Base-by-base conservation (phyloP, 2,113 vertebrate species). In the Phrynocephalus versicolor region DNA sequence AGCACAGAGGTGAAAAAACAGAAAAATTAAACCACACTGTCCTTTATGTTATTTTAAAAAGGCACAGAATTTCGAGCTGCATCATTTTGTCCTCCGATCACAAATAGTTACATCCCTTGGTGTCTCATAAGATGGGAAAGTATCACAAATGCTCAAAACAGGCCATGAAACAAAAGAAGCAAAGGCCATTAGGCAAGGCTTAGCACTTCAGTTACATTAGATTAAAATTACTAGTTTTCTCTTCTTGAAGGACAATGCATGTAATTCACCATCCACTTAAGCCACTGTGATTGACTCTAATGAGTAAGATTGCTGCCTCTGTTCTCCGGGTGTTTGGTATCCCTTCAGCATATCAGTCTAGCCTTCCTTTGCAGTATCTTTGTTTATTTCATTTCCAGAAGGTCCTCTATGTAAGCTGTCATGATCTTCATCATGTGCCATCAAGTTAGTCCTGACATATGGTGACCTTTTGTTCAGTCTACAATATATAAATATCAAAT, bases 281-380 rank as follows among this genome's bases (percentile, higher is more conserved):
- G 74, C 69, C 35, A 60, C 27, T 39, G 35, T 58, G 69, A 71
- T 71, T 79, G 70, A 83, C 62, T 85, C 60, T 79, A 85, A 79
- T 72, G 67, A 79, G 70, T 37, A 60, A 85, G 25, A 79, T 85
- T 85, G 62, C 21, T 70, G 45, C 35, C 33, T 78, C 65, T 30
- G 21, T 39, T 41, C 15, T 80, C 25, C 57, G 60, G 77, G 19
- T 35, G 76, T 71, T 79, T 9, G 15, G 37, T 21, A 85, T 39
- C 58, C 27, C 35, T 33, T 58, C 64, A 71, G 18, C 39, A 35
- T 55, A 37, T 71, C 64, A 58, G 19, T 41, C 51, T 6, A 79
- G 35, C 18, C 27, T 85, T 41, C 12, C 5, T 79, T 60, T 58
- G 41, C 60, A 25, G 69, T 23, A 60, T 72, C 6, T 39, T 35